A percentile compares a stretch with the other conserved stretches of the same genome.
Evolutionary conservation across 2,113 vertebrate species (phyloP).

Genomic region (Eublepharis macularius): DNA sequence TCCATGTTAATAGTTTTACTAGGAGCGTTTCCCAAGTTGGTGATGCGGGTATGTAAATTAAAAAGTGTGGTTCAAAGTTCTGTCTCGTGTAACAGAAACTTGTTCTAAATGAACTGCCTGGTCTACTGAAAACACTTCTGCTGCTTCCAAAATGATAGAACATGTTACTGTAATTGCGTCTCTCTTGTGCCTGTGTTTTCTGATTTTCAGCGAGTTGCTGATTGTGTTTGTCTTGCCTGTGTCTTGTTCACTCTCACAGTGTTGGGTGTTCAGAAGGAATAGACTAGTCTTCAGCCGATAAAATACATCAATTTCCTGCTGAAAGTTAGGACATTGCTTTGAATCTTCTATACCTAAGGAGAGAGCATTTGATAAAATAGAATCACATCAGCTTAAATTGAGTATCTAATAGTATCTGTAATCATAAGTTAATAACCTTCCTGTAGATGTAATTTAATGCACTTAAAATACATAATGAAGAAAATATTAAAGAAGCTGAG

Average conservation of each 20-base stretch:
- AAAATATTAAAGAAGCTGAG: neutral
- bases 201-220: conserved; percentile 41
- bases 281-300: neutral
- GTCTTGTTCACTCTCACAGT: neutral
- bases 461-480: neutral
- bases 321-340: conserved; percentile 18
- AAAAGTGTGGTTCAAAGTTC: conserved; percentile 11
- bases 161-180: conserved; percentile 55
- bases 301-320: conserved; percentile 6
- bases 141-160: conserved; percentile 78
- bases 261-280: conserved; percentile 14
- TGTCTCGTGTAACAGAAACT: neutral
- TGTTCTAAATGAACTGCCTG: conserved; percentile 51
- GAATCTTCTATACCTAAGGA: neutral
- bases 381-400: neutral
- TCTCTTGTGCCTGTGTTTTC: conserved; percentile 67
- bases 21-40: conserved; percentile 6
- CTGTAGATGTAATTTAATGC: conserved; percentile 28
- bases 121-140: conserved; percentile 45
- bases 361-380: neutral
- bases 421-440: neutral
- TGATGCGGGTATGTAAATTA: neutral
- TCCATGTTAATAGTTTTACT: conserved; percentile 82
- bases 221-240: conserved; percentile 51
- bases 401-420: neutral